These are phyloP conservation scores for Leptobrachium leishanense DNA, from an alignment of 2,113 vertebrate species.

Conservation along the genomic window DNA sequence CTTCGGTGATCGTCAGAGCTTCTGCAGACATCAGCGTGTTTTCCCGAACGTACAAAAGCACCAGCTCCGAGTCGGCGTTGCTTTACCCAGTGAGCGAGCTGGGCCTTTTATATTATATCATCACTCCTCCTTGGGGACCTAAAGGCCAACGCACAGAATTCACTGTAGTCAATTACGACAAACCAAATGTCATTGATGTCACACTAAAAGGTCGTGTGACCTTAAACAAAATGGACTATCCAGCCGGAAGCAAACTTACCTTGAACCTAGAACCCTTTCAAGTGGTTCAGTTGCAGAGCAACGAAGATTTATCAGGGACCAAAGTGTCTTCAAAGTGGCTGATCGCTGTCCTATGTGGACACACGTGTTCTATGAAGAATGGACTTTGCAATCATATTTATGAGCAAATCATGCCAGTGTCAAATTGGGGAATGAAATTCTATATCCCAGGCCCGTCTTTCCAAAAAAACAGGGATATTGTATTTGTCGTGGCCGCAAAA, in stretches of 20 bases:
- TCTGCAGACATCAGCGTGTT: slow-evolving; percentile 53
- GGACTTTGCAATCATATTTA: slow-evolving; percentile 63
- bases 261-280: slow-evolving; percentile 62
- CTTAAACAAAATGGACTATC: slow-evolving; percentile 50
- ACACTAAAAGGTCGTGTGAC: not conserved
- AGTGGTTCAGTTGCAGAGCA: slow-evolving; percentile 65
- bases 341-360: slow-evolving; percentile 64
- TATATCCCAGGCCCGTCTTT: slow-evolving; percentile 55
- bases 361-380: slow-evolving; percentile 60
- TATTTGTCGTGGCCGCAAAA: slow-evolving; percentile 62
- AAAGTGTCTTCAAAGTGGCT: slow-evolving; percentile 52
- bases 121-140: slow-evolving; percentile 52
- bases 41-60: fast-evolving
- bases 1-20: slow-evolving; percentile 60
- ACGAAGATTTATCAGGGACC: slow-evolving; percentile 54
- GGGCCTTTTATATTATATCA: slow-evolving; percentile 68
- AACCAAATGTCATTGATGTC: slow-evolving; percentile 53
- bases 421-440: slow-evolving; percentile 64
- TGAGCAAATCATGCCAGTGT: slow-evolving; percentile 69
- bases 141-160: slow-evolving; percentile 56
- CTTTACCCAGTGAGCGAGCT: slow-evolving; percentile 36
- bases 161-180: slow-evolving; percentile 57
- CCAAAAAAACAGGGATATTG: slow-evolving; percentile 41
- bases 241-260: not conserved
- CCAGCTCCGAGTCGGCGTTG: fast-evolving